phyloP scores from a whole-genome alignment of 2,888 invertebrate species.

The Callosobruchus maculatus region DNA sequence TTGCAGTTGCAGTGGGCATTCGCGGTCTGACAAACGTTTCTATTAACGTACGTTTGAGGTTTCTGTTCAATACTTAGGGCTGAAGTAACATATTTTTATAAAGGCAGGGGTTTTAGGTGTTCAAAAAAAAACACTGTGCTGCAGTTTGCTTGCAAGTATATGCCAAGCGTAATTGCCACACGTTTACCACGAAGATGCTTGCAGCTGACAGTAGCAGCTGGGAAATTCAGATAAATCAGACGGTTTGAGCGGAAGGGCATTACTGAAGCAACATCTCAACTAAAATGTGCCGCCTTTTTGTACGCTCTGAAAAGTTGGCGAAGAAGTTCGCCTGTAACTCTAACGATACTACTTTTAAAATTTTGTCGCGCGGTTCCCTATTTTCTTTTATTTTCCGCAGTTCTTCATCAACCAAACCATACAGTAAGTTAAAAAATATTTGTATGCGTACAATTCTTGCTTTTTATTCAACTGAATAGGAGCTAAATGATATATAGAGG shows the following conservation, averaged over 20 bases:
- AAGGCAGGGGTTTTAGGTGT: too few relatives aligned
- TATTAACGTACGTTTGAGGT: too few relatives aligned
- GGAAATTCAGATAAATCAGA: constrained; percentile 32
- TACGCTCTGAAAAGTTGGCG: background rate
- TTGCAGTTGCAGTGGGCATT: too few relatives aligned
- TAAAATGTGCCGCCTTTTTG: constrained; percentile 21
- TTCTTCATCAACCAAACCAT: background rate
- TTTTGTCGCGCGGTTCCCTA: background rate
- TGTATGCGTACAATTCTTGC: too few relatives aligned
- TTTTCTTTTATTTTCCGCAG: background rate
- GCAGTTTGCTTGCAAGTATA: too few relatives aligned
- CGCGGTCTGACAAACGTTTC: too few relatives aligned
- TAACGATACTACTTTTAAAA: background rate
- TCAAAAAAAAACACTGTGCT: too few relatives aligned
- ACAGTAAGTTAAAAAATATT: background rate
- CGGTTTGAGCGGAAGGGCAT: constrained; percentile 19
- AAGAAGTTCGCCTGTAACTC: background rate
- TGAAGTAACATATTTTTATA: too few relatives aligned
- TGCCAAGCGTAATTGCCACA: background rate
- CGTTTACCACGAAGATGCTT: constrained; percentile 15
- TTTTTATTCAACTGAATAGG: too few relatives aligned
- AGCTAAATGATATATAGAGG: too few relatives aligned
- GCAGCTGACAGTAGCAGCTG: constrained; percentile 30
- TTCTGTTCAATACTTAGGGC: too few relatives aligned
- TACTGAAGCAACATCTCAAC: constrained; percentile 23